A percentile compares a stretch with the other conserved stretches of the same genome.
These are phyloP conservation scores for Taeniopygia guttata DNA, from an alignment of 2,797 vertebrate genomes.

Conservation along the genomic window DNA sequence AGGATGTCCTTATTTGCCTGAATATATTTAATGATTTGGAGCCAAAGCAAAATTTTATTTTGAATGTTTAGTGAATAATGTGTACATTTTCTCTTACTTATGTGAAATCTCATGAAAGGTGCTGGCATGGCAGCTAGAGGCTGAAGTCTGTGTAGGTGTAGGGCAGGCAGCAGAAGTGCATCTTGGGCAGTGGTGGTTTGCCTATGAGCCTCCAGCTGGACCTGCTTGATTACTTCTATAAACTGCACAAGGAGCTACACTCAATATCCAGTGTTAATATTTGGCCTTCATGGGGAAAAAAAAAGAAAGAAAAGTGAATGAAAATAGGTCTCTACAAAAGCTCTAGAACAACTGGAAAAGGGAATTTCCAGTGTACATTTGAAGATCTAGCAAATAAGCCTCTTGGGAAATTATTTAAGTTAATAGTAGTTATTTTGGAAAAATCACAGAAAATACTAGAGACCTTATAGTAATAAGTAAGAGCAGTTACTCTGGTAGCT, in stretches of 20 bases:
- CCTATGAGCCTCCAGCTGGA: neutral
- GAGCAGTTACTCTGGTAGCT: neutral
- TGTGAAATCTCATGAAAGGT: neutral
- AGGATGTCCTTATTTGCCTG: neutral
- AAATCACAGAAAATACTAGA: neutral
- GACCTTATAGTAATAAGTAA: neutral
- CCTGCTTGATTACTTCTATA: neutral
- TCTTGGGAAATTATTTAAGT: conserved; percentile 10
- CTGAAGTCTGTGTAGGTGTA: neutral
- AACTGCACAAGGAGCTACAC: neutral
- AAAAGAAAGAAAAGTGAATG: neutral
- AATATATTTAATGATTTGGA: neutral
- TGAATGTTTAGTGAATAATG: neutral
- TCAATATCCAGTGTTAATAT: neutral
- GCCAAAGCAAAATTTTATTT: neutral
- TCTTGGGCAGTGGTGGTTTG: neutral
- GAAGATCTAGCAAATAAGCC: neutral
- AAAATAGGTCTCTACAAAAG: neutral
- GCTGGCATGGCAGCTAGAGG: neutral
- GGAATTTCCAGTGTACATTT: neutral
- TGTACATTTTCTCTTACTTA: neutral
- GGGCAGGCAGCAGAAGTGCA: neutral
- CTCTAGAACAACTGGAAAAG: neutral
- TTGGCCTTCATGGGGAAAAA: neutral
- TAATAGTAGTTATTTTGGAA: conserved; percentile 43